phyloP scores from a whole-genome alignment of 2,113 vertebrate species.

The Xiphophorus couchianus region DNA sequence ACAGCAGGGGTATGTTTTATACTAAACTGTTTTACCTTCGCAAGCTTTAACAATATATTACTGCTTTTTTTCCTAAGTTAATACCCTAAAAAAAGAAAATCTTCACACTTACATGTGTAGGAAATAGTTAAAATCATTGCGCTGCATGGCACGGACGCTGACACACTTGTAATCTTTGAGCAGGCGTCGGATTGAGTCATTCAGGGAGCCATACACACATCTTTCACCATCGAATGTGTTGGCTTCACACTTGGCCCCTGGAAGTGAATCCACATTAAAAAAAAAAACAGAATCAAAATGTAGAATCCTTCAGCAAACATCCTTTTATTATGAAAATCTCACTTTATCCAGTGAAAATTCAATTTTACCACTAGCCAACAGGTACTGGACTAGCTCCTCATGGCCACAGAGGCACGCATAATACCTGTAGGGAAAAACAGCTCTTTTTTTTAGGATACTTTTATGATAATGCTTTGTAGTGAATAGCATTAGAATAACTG shows the following conservation, averaged over 20 bases:
- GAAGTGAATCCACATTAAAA: neutral
- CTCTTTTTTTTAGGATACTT: neutral
- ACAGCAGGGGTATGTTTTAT: neutral
- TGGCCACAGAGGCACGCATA: conserved; percentile 97
- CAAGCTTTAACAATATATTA: neutral
- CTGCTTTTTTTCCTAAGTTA: neutral
- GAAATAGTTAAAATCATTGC: conserved; percentile 92
- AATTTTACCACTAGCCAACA: conserved; percentile 91
- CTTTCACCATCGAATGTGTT: conserved; percentile 97
- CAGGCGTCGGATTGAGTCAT: conserved; percentile 87
- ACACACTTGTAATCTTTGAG: conserved; percentile 95
- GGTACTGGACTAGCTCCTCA: conserved; percentile 93
- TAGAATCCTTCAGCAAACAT: neutral
- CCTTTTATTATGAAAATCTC: neutral
- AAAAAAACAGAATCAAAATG: neutral
- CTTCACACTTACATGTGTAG: conserved; percentile 84
- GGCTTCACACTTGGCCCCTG: conserved; percentile 94
- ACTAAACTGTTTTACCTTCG: neutral
- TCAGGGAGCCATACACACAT: conserved; percentile 92
- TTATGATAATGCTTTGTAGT: neutral
- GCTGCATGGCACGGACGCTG: conserved; percentile 87
- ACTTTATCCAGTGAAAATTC: neutral
- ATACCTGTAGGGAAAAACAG: conserved; percentile 80
- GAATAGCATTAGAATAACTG: neutral
- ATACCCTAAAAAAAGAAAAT: neutral